These are phyloP conservation scores for Drosophila nebulosa DNA, from an alignment of 1,140 invertebrate species.

Conservation along the genomic window DNA sequence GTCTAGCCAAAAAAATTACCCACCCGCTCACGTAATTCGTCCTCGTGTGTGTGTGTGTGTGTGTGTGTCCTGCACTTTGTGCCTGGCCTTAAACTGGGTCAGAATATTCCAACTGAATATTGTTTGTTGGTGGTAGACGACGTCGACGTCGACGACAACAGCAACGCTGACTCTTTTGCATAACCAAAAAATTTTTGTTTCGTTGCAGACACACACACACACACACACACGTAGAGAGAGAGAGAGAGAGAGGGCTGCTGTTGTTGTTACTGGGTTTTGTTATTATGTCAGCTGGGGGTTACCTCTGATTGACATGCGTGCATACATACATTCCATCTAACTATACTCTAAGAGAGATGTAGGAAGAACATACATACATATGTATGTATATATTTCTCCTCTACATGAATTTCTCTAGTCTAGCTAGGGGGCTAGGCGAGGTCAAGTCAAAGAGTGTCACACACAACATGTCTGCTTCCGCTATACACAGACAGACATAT, in stretches of 20 bases:
- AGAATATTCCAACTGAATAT: conserved; percentile 46
- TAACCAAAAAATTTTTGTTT: conserved; percentile 68
- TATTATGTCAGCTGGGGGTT: conserved; percentile 53
- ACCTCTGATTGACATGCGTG: conserved; percentile 53
- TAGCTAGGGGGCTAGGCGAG: conserved; percentile 37
- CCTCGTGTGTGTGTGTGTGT: conserved; percentile 11
- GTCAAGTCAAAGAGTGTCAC: conserved; percentile 78
- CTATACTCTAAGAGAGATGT: conserved; percentile 27
- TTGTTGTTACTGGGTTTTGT: conserved; percentile 33
- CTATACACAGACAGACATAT: conserved; percentile 48
- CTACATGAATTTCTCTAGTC: conserved; percentile 15
- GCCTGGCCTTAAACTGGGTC: conserved; percentile 71
- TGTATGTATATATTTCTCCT: conserved; percentile 27
- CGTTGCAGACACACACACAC: conserved; percentile 51
- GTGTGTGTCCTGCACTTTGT: conserved; percentile 25
- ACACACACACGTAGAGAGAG: neutral
- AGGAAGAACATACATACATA: conserved; percentile 4
- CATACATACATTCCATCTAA: conserved; percentile 22
- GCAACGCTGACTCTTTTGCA: conserved; percentile 53
- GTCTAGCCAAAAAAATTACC: conserved; percentile 48
- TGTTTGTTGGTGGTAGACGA: neutral
- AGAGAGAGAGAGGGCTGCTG: conserved; percentile 2
- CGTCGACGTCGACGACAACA: neutral
- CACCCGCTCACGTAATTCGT: conserved; percentile 59
- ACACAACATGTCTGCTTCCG: conserved; percentile 78